Conservation (phyloP, 2,797 vertebrate species). For the Jordanella pulchra region DNA sequence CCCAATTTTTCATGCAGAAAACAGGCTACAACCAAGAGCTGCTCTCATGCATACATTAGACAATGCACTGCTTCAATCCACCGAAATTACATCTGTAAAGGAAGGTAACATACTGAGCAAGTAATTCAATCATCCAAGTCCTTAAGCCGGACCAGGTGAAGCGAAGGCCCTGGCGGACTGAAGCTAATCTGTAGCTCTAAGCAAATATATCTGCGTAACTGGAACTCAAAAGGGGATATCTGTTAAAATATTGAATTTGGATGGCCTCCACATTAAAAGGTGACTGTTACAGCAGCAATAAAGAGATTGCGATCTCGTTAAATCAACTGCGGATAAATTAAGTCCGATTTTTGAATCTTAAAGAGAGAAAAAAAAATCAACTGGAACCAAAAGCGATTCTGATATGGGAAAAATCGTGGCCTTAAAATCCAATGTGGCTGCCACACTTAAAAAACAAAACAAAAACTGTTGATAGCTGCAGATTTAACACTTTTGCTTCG, state of each 20-base stretch:
- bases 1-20: too few species aligned
- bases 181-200: too few species aligned
- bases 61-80: too few species aligned
- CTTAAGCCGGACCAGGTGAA: too few species aligned
- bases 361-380: background rate
- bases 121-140: too few species aligned
- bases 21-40: too few species aligned
- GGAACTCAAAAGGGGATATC: too few species aligned
- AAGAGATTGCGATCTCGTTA: background rate
- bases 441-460: background rate
- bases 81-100: too few species aligned
- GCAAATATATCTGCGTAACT: too few species aligned
- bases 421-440: background rate
- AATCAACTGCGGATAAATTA: background rate
- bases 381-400: background rate
- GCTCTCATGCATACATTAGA: too few species aligned
- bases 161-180: too few species aligned
- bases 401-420: background rate
- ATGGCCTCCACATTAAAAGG: background rate
- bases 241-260: background rate
- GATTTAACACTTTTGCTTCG: background rate
- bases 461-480: background rate
- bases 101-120: too few species aligned
- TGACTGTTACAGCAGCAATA: background rate
- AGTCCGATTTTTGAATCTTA: background rate